Evolutionary conservation across 2,888 invertebrate genomes (phyloP), one percentile per base, ranked within the genome.

Genomic region (Acleris holmiana): DNA sequence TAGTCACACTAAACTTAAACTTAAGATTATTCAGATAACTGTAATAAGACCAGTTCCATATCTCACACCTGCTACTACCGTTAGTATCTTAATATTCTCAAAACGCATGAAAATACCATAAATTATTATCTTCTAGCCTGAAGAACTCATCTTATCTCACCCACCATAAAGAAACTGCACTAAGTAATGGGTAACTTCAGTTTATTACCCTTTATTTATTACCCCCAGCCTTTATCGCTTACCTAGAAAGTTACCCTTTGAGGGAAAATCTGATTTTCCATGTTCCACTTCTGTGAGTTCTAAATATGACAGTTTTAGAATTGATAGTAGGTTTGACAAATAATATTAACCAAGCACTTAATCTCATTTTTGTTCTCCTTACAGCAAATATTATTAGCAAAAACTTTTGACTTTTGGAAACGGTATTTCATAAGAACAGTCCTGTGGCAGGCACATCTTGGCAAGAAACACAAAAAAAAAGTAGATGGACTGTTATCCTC

Each of bases 141-240:
- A 60, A 60, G 58, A 49, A 58, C 48, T 54, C 64, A 48, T 59
- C 60, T 55, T 65, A 65, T 65, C 59, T 19, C n/a, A 46, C 55
- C 15, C 29, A 49, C 64, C 59, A 50, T 55, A 65, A 65, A 65
- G 60, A 65, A 57, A 57, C 25, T 55, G 60, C 55, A 48, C 48
- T 47, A 60, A 51, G 58, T 46, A 59, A 65, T 54, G 59, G 59
- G 54, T 46, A 49, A 60, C 65, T 60, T 54, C 29, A 49, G n/a
- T 53, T 58, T 64, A 53, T 64, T 59, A 49, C 58, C 50, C 51
- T 47, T 63, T 58, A 18, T 51, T 35, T 35, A 35, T 35, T 13
- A 4, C 35, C 29, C 21, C 40, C n/a, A n/a, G n/a, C 18, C 48
- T 47, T 54, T 59, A 61, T 61, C 61, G 50, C 13, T 49, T 47